phyloP scores from a whole-genome alignment of 1,140 invertebrate species.

The Drosophila takahashii region DNA sequence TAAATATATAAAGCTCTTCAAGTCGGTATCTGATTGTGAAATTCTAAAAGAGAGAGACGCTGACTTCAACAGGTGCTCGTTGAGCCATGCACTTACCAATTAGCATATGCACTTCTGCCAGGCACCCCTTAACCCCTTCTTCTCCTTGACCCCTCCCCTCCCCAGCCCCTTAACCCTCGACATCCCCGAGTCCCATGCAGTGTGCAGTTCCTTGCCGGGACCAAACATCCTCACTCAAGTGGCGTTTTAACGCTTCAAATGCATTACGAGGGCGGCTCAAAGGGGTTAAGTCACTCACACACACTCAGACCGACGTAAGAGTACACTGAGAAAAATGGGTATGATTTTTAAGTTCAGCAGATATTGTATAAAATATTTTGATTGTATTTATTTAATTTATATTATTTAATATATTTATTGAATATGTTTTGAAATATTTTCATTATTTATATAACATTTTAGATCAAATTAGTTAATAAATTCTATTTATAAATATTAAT shows the following conservation, averaged over 20 bases:
- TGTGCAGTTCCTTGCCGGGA: conserved; percentile 28
- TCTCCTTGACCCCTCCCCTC: conserved; percentile 2
- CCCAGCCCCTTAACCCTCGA: background rate
- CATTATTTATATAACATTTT: too few species aligned
- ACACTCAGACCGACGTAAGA: background rate
- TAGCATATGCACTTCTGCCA: conserved; percentile 48
- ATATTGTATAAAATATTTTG: too few species aligned
- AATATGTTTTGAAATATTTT: too few species aligned
- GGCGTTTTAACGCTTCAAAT: conserved; percentile 80
- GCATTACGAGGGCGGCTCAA: conserved; percentile 55
- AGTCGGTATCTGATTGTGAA: conserved; percentile 1
- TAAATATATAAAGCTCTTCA: background rate
- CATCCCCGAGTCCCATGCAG: background rate
- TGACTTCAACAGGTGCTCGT: conserved; percentile 51
- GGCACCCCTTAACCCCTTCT: background rate
- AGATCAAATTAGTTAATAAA: too few species aligned
- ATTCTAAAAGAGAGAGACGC: background rate
- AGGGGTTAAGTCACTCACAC: conserved; percentile 45
- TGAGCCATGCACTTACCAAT: conserved; percentile 49
- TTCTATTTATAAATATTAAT: background rate
- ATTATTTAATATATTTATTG: too few species aligned
- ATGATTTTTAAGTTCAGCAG: too few species aligned
- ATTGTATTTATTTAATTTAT: too few species aligned
- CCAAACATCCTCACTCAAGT: conserved; percentile 53
- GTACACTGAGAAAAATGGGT: background rate